Percentiles rank a stretch among this genome's conserved stretches.
Conservation (phyloP, 1,140 invertebrate species). For the Meloidogyne hapla region DNA sequence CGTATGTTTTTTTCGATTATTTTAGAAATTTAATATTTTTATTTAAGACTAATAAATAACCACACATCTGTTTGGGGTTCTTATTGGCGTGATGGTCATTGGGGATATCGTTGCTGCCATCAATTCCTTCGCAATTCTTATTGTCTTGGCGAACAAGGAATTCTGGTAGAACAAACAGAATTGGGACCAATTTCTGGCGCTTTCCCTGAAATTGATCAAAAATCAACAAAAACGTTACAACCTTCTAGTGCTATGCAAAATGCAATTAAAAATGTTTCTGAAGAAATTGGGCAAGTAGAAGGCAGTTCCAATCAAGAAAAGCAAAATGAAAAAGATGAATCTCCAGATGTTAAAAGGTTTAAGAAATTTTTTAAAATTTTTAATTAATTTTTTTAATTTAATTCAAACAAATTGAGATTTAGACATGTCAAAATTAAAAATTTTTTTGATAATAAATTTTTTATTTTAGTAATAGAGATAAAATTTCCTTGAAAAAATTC, state of each 20-base stretch:
- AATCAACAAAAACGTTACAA: background rate
- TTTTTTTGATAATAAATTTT: too few relatives aligned
- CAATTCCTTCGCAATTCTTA: constrained; percentile 80
- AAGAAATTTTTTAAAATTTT: too few relatives aligned
- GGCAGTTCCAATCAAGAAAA: background rate
- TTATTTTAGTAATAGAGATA: too few relatives aligned
- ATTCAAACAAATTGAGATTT: too few relatives aligned
- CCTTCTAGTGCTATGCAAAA: background rate
- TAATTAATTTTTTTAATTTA: too few relatives aligned
- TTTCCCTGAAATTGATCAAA: background rate
- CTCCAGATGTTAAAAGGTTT: background rate
- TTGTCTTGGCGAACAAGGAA: constrained; percentile 77
- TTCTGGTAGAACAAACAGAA: constrained; percentile 31
- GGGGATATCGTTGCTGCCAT: constrained; percentile 92
- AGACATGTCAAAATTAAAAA: too few relatives aligned
- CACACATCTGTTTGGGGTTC: constrained; percentile 83
- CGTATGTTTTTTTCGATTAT: constrained; percentile 41
- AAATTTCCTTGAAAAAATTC: too few relatives aligned
- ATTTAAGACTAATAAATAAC: constrained; percentile 47
- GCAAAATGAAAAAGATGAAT: background rate
- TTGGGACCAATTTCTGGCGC: background rate
- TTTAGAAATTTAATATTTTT: background rate
- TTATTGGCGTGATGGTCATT: constrained; percentile 83
- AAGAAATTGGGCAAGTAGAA: too few relatives aligned
- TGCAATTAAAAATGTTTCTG: background rate